Conservation (phyloP, 1,140 invertebrate species). For the Ephestia elutella region DNA sequence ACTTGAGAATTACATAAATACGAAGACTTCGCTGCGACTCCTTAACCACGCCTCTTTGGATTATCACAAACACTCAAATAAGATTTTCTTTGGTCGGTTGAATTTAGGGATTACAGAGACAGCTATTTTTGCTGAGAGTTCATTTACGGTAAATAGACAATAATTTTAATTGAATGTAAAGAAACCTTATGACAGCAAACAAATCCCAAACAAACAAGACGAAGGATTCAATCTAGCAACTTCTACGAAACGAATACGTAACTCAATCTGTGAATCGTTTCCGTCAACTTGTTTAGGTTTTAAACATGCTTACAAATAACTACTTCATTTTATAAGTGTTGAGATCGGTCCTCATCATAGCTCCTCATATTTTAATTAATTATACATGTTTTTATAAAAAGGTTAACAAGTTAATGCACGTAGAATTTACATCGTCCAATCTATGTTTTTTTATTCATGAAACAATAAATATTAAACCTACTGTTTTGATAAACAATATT, state of each 20-base stretch:
- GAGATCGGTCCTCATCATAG: too few relatives aligned
- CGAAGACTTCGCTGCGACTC: slow-evolving; percentile 22
- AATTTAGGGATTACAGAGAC: slow-evolving; percentile 14
- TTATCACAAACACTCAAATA: slow-evolving; percentile 32
- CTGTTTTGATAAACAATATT: too few relatives aligned
- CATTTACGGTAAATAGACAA: neutral
- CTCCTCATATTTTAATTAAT: too few relatives aligned
- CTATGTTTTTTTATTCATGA: too few relatives aligned
- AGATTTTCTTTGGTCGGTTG: slow-evolving; percentile 26
- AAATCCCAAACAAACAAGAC: neutral
- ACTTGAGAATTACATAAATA: slow-evolving; percentile 41
- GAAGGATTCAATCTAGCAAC: neutral
- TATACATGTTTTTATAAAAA: too few relatives aligned
- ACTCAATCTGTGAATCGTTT: neutral
- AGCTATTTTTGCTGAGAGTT: slow-evolving; percentile 1
- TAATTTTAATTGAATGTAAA: neutral
- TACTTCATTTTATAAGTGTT: too few relatives aligned
- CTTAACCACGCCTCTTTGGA: slow-evolving; percentile 27
- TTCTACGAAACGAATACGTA: neutral
- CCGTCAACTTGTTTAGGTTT: too few relatives aligned
- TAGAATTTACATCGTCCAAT: too few relatives aligned
- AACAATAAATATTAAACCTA: too few relatives aligned
- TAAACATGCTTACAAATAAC: too few relatives aligned
- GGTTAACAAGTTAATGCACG: too few relatives aligned
- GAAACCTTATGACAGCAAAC: neutral